A percentile compares a stretch with the other conserved stretches of the same genome.
These are phyloP conservation scores for Clarias gariepinus DNA, from an alignment of 2,113 vertebrate species.

Conservation along the genomic window DNA sequence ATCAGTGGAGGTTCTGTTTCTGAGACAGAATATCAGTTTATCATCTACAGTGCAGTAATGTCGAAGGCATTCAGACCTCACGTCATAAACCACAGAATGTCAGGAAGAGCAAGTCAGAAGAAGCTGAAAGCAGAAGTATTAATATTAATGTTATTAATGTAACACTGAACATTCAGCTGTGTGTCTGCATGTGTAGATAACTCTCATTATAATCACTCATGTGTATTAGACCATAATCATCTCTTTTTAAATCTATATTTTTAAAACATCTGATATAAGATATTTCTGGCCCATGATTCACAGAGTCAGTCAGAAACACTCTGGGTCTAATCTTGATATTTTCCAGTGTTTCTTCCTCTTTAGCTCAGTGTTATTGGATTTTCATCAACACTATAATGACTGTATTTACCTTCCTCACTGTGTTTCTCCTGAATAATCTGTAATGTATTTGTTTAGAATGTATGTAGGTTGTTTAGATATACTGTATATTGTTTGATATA, in stretches of 20 bases:
- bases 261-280: background rate
- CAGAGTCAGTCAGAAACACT: background rate
- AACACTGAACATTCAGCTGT: background rate
- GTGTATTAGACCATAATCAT: background rate
- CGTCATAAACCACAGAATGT: conserved; percentile 6
- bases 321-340: background rate
- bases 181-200: background rate
- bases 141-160: no score
- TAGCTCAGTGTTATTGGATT: background rate
- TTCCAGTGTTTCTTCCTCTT: background rate
- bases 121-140: background rate
- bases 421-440: background rate
- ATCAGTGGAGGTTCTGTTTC: no score
- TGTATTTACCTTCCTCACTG: background rate
- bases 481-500: background rate
- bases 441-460: background rate
- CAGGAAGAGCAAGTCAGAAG: conserved; percentile 18
- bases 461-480: background rate
- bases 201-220: background rate
- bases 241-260: background rate
- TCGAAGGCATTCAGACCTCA: no score
- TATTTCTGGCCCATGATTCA: background rate
- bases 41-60: no score
- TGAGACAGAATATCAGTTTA: no score
- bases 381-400: background rate